phyloP scores from a whole-genome alignment of 2,888 invertebrate genomes.

The Leucophora obtusa region DNA sequence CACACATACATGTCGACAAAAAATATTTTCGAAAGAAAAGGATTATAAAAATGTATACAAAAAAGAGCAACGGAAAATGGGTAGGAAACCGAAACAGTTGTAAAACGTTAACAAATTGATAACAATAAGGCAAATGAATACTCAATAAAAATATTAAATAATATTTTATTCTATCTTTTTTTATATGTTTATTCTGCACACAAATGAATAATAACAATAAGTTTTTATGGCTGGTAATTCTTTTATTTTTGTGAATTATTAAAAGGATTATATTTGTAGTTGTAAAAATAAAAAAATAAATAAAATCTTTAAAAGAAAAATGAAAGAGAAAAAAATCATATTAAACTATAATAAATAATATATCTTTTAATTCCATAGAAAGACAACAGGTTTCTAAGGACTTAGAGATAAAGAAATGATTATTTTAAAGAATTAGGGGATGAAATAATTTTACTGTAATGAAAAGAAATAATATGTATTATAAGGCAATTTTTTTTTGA shows the following conservation, averaged over 20 bases:
- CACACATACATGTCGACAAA: constrained; percentile 1
- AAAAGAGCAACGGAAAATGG: constrained; percentile 29
- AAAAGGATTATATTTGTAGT: constrained; percentile 34
- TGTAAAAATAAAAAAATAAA: constrained; percentile 27
- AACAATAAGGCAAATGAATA: constrained; percentile 59
- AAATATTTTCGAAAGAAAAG: constrained; percentile 19
- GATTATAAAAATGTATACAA: not conserved
- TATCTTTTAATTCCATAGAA: not conserved
- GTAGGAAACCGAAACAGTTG: constrained; percentile 29
- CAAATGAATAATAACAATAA: constrained; percentile 63
- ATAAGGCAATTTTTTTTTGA: too few species aligned
- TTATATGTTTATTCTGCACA: constrained; percentile 43
- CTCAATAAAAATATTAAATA: constrained; percentile 56
- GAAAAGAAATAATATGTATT: too few species aligned
- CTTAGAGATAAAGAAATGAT: too few species aligned
- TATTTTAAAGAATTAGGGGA: too few species aligned
- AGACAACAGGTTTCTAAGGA: too few species aligned
- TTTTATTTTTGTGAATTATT: constrained; percentile 49
- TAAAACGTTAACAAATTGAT: constrained; percentile 60
- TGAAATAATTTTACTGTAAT: too few species aligned
- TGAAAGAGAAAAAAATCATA: not conserved
- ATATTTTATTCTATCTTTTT: constrained; percentile 40
- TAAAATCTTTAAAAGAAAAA: too few species aligned
- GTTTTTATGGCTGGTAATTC: constrained; percentile 47
- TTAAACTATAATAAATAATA: not conserved